phyloP scores from a whole-genome alignment of 1,140 invertebrate species.

The Cylas formicarius region DNA sequence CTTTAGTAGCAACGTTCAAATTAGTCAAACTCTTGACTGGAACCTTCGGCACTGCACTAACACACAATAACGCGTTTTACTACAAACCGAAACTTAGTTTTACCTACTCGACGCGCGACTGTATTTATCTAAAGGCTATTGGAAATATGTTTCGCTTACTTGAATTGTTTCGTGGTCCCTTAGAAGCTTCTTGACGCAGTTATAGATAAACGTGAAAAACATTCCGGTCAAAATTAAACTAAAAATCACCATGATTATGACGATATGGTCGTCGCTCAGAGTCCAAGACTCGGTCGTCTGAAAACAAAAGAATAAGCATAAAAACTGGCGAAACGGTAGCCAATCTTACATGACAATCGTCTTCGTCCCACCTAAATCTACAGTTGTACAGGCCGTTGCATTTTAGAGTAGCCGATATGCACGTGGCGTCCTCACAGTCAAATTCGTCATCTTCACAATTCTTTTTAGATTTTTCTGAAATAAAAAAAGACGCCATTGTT shows the following conservation, averaged over 20 bases:
- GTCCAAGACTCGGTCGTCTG: slow-evolving; percentile 44
- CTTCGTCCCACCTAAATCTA: slow-evolving; percentile 76
- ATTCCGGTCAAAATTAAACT: slow-evolving; percentile 78
- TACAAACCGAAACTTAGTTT: too few species aligned
- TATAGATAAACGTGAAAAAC: slow-evolving; percentile 78
- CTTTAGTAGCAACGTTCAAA: too few species aligned
- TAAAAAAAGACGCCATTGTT: slow-evolving; percentile 9
- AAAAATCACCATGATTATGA: slow-evolving; percentile 85
- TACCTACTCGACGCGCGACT: background rate
- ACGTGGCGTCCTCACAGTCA: slow-evolving; percentile 79
- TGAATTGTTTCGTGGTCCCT: slow-evolving; percentile 77
- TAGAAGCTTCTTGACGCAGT: slow-evolving; percentile 75
- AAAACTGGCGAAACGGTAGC: too few species aligned
- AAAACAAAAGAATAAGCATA: slow-evolving; percentile 28
- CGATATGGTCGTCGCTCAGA: slow-evolving; percentile 58
- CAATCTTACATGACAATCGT: slow-evolving; percentile 62
- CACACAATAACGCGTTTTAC: too few species aligned
- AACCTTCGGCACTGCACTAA: too few species aligned
- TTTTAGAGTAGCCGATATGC: slow-evolving; percentile 60
- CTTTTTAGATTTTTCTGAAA: slow-evolving; percentile 22
- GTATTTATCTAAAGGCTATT: background rate
- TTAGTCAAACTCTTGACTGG: too few species aligned
- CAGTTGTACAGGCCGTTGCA: slow-evolving; percentile 75
- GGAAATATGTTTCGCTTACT: slow-evolving; percentile 52
- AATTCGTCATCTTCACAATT: slow-evolving; percentile 57